Evolutionary conservation across 2,113 vertebrate species (phyloP), one percentile per base, ranked within the genome.

Genomic region (Columbina picui): DNA sequence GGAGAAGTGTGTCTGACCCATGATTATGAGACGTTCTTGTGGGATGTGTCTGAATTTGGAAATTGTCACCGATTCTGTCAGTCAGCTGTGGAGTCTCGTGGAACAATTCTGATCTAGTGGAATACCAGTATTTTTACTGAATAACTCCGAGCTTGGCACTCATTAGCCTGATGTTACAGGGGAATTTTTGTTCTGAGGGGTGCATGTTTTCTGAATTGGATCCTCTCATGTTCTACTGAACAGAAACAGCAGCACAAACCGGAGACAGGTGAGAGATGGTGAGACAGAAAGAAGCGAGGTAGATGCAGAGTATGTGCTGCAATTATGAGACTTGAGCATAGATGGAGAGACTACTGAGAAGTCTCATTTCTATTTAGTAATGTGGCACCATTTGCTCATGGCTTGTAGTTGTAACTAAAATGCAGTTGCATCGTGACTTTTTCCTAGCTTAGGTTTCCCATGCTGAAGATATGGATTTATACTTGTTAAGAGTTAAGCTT

Each of bases 231-330:
- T 21, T 78, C 20, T 90, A 43, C 38, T 8, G 18, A 56, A 43
- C 3, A 49, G 30, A 53, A 87, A 20, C 10, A 55, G 8, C 25
- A 52, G 7, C 41, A 25, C 59, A 64, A 79, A 43, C 14, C 25
- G 34, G 53, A 84, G 77, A 52, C 7, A 41, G 29, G 26, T 53
- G 22, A 30, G 47, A 53, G n/a, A 29, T 45, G 14, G 19, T 22
- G 41, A 89, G 70, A 32, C 16, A 47, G 43, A 55, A 50, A 50
- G 41, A 61, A 63, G 9, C 20, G n/a, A 64, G 21, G 10, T 36
- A 53, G 53, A 34, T 2, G 3, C 2, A 4, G n/a, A 2, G 3
- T 34, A 23, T n/a, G 36, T 39, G 41, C 29, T 12, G 4, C 22
- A 55, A 4, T 36, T 63, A 34, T 9, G 21, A 34, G 34, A 14